These are phyloP conservation scores for Pogonomyrmex californicus DNA, from an alignment of 1,140 invertebrate genomes.

Conservation along the genomic window DNA sequence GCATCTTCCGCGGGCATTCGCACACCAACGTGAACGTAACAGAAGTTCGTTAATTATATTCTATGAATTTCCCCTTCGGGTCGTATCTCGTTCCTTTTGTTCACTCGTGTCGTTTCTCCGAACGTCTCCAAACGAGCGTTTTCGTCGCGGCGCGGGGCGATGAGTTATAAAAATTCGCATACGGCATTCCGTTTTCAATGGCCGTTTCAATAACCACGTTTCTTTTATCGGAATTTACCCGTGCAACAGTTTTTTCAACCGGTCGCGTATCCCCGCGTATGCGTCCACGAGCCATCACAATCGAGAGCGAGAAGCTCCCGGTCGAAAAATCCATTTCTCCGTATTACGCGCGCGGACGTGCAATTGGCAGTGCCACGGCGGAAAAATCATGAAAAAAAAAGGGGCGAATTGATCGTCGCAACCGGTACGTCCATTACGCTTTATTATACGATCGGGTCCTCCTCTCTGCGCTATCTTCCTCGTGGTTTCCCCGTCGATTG, in stretches of 20 bases:
- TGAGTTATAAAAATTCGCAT: slow-evolving; percentile 11
- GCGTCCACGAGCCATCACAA: background rate
- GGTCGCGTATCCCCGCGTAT: background rate
- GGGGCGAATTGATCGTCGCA: slow-evolving; percentile 79
- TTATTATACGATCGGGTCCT: slow-evolving; percentile 82
- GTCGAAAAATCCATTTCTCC: slow-evolving; percentile 63
- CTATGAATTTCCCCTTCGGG: slow-evolving; percentile 10
- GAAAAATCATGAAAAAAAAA: slow-evolving; percentile 78
- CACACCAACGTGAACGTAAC: slow-evolving; percentile 30
- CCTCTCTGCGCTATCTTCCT: slow-evolving; percentile 63
- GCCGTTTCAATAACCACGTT: slow-evolving; percentile 43
- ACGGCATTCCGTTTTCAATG: background rate
- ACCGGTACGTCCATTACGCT: slow-evolving; percentile 81
- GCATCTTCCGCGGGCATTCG: slow-evolving; percentile 17
- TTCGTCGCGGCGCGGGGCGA: background rate
- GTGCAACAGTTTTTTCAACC: slow-evolving; percentile 41
- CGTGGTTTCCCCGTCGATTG: slow-evolving; percentile 72
- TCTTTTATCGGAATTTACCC: slow-evolving; percentile 29
- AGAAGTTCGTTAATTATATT: slow-evolving; percentile 47
- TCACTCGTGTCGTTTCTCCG: background rate
- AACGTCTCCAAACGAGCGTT: slow-evolving; percentile 7
- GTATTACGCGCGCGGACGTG: slow-evolving; percentile 61
- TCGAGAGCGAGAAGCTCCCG: slow-evolving; percentile 14
- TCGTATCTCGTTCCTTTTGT: slow-evolving; percentile 13
- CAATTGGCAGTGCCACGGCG: slow-evolving; percentile 46